Evolutionary conservation across 2,888 invertebrate genomes (phyloP).

Genomic region (Standfussiana lucernea): DNA sequence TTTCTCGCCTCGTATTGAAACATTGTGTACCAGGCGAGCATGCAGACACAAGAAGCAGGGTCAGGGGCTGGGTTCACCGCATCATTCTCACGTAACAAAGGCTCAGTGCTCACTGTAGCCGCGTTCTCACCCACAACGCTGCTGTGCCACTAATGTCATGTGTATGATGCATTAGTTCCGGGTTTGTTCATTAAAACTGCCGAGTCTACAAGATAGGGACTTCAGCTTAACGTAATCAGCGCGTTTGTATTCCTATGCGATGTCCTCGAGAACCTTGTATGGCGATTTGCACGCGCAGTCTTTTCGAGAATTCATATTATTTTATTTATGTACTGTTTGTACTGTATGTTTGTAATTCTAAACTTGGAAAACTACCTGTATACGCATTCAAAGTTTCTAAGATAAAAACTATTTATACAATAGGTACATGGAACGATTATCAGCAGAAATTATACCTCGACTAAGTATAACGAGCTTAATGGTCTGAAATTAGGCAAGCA

Average conservation of each 20-base stretch:
- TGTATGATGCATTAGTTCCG: slow-evolving; percentile 77
- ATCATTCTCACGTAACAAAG: slow-evolving; percentile 73
- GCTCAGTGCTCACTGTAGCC: slow-evolving; percentile 55
- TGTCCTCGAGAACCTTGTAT: not conserved
- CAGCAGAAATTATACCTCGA: not conserved
- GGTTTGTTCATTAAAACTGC: slow-evolving; percentile 55
- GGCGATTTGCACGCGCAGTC: slow-evolving; percentile 8
- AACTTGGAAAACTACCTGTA: not conserved
- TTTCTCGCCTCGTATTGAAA: slow-evolving; percentile 47
- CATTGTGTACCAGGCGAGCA: slow-evolving; percentile 66
- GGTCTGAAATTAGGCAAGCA: slow-evolving; percentile 3
- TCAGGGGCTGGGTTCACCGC: slow-evolving; percentile 68
- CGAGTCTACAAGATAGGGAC: slow-evolving; percentile 23
- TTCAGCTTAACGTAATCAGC: slow-evolving; percentile 18
- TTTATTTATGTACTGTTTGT: not conserved
- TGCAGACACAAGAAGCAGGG: slow-evolving; percentile 67
- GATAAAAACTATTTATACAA: not conserved
- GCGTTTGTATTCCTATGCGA: slow-evolving; percentile 25
- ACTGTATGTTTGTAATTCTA: not conserved
- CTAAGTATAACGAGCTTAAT: slow-evolving; percentile 16
- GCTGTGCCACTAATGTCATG: slow-evolving; percentile 74
- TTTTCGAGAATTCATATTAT: slow-evolving; percentile 2
- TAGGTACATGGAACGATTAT: not conserved
- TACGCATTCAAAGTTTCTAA: not conserved
- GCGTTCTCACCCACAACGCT: slow-evolving; percentile 73